Conservation (phyloP, 2,888 invertebrate species). For the Eristalis tenax region DNA sequence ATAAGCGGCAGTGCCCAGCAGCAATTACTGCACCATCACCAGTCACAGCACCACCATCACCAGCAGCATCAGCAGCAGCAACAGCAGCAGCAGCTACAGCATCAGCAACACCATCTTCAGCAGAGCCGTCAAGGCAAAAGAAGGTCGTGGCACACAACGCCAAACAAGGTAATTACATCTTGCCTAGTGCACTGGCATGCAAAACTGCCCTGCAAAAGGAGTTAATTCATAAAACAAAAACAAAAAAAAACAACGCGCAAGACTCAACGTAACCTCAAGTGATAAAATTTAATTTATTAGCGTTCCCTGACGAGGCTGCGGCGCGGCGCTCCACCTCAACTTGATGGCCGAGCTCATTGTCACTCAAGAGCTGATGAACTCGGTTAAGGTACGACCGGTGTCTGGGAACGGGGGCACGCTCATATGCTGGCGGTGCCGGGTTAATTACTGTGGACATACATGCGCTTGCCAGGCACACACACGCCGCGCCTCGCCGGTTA, state of each 20-base stretch:
- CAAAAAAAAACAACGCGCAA: background rate
- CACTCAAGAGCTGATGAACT: slow-evolving; percentile 13
- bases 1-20: slow-evolving; percentile 74
- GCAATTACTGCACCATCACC: slow-evolving; percentile 55
- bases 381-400: background rate
- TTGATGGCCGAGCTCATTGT: slow-evolving; percentile 59
- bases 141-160: slow-evolving; percentile 87
- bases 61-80: slow-evolving; percentile 55
- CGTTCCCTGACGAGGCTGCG: background rate
- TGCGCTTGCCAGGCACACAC: background rate
- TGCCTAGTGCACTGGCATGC: slow-evolving; percentile 24
- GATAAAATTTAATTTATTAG: background rate
- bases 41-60: slow-evolving; percentile 58
- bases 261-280: background rate
- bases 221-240: slow-evolving; percentile 47
- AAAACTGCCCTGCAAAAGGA: slow-evolving; percentile 48
- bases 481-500: background rate
- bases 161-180: slow-evolving; percentile 84
- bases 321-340: slow-evolving; percentile 30
- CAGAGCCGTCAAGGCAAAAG: slow-evolving; percentile 83
- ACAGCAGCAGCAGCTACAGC: slow-evolving; percentile 74
- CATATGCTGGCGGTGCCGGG: background rate
- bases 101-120: slow-evolving; percentile 70
- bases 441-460: background rate
- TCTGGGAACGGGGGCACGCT: background rate